Percentiles rank a stretch among this genome's conserved stretches.
Conservation (phyloP, 2,797 vertebrate species). For the Hephaestus fuliginosus region DNA sequence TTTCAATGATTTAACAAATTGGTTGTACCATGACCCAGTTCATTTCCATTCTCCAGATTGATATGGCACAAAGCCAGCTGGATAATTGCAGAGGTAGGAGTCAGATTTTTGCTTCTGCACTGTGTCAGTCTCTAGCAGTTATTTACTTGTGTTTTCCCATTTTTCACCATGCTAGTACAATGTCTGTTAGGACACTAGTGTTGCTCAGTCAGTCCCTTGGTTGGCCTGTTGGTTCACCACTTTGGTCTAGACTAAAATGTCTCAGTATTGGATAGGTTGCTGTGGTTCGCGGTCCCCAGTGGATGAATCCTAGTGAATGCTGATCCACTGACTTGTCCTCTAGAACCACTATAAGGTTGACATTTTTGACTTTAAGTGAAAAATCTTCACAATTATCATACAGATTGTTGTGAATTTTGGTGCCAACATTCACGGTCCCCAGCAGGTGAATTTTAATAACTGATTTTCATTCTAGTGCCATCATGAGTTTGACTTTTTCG, state of each 20-base stretch:
- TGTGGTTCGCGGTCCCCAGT: neutral
- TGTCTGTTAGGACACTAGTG: neutral
- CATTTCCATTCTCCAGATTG: slow-evolving; percentile 11
- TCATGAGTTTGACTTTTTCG: neutral
- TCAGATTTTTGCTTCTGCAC: neutral
- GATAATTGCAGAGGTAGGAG: neutral
- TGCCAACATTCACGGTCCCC: neutral
- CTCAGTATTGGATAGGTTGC: neutral
- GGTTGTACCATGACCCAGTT: slow-evolving; percentile 11
- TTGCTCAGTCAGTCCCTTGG: no score
- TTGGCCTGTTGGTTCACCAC: neutral
- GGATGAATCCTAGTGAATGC: neutral
- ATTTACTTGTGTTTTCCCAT: neutral
- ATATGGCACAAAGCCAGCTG: neutral
- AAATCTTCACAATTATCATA: neutral
- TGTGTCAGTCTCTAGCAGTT: neutral
- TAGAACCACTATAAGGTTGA: neutral
- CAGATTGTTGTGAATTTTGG: neutral
- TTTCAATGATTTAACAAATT: neutral
- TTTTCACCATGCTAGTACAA: neutral
- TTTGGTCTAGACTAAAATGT: slow-evolving; percentile 6
- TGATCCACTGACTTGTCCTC: neutral
- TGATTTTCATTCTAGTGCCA: neutral
- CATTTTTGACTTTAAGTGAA: neutral
- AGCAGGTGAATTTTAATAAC: no score